phyloP scores from a whole-genome alignment of 2,797 vertebrate genomes.

The Falco concolor region DNA sequence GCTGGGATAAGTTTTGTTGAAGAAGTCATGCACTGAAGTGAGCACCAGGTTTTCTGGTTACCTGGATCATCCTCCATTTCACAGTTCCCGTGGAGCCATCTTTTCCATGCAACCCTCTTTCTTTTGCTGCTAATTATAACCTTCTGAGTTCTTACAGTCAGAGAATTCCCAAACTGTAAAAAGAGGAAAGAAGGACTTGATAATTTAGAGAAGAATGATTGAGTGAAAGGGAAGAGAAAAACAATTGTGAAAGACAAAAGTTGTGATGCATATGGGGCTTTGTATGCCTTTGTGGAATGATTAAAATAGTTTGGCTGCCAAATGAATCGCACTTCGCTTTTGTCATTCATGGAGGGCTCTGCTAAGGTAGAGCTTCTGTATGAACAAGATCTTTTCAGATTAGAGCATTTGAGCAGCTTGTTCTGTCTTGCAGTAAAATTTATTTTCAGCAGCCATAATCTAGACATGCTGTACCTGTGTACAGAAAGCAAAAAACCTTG shows the following conservation, averaged over 20 bases:
- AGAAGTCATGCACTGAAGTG: conserved; percentile 17
- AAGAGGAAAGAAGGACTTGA: conserved; percentile 36
- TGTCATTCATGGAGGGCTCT: conserved; percentile 26
- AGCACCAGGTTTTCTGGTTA: conserved; percentile 39
- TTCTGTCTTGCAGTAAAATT: conserved; percentile 31
- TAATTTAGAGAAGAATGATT: conserved; percentile 39
- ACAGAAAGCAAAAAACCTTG: conserved; percentile 8
- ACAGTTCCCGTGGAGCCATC: neutral
- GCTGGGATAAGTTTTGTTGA: conserved; percentile 36
- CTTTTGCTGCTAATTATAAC: conserved; percentile 54
- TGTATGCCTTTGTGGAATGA: conserved; percentile 55
- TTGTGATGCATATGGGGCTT: conserved; percentile 42
- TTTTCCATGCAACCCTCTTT: conserved; percentile 30
- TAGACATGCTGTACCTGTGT: neutral
- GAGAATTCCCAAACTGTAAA: conserved; percentile 44
- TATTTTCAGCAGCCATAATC: conserved; percentile 37
- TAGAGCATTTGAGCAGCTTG: neutral
- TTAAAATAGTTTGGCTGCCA: conserved; percentile 70
- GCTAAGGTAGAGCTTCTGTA: conserved; percentile 22
- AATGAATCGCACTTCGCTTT: conserved; percentile 57
- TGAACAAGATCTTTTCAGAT: conserved; percentile 11
- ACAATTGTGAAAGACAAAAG: neutral
- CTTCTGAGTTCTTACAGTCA: conserved; percentile 16
- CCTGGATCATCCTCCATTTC: conserved; percentile 55
- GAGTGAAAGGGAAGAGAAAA: conserved; percentile 10